Evolutionary conservation across 2,888 invertebrate species (phyloP), one percentile per base, ranked within the genome.

Genomic region (Drosophila austrosaltans): DNA sequence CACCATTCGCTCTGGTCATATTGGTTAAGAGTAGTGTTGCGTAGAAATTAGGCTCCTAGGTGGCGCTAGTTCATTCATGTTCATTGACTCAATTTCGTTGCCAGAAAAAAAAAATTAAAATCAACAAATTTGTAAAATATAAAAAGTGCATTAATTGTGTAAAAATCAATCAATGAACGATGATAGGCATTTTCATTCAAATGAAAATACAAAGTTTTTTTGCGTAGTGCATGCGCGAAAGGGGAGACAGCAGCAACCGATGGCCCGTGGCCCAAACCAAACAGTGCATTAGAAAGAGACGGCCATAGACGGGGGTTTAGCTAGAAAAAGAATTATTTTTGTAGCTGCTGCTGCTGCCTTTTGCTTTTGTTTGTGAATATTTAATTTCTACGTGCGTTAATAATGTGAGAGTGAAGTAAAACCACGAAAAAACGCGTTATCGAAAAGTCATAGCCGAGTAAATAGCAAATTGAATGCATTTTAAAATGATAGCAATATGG

Each of bases 361-460:
- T 81, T 83, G 82, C 88, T 83, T 82, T 88, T 82, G 82, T 82
- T 86, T 83, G 88, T 83, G 74, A 85, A 86, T 86, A 80, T 86
- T 80, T 75, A 75, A 71, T 77, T 75, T 73, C 57, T 64, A 73
- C 74, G 59, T 66, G 57, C 66, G 66, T 65, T 73, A 65, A 56
- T 30, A 59, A 32, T 32, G 48, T 66, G 66, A 32, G 65, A 30
- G 65, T 59, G 30, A 39, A 61, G 28, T 53, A 57, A 56, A 48
- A 70, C 30, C 48, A 71, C 48, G 70, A 53, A 10, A 48, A 48
- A 48, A 48, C 10, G 48, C 22, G 22, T 10, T 4, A 10, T 8
- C 8, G 22, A 22, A 22, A 48, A 48, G 8, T 25, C 22, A 10
- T 48, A 48, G 10, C 6, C 48, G 25, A 48, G 48, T 48, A 25